phyloP scores from a whole-genome alignment of 2,113 vertebrate species.

The Madoqua kirkii region DNA sequence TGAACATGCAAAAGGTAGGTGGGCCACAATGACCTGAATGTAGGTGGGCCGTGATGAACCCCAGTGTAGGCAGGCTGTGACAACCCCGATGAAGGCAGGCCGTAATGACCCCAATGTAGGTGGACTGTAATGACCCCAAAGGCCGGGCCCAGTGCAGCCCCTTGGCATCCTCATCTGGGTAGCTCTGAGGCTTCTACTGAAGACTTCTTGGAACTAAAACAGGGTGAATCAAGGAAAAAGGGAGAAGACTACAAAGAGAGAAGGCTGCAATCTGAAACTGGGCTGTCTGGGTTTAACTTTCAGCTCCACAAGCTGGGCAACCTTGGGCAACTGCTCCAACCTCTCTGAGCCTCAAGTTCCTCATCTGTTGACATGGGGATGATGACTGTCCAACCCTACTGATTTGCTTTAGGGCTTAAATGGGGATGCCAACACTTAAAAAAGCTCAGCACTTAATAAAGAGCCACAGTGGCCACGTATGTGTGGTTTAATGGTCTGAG shows the following conservation, averaged over 20 bases:
- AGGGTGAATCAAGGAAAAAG: neutral
- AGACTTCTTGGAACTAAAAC: neutral
- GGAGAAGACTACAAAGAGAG: neutral
- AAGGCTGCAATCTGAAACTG: neutral
- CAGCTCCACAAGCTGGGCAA: neutral
- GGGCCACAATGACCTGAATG: neutral
- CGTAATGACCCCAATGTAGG: neutral
- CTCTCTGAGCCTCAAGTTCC: neutral
- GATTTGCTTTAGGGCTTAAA: neutral
- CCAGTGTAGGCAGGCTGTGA: neutral
- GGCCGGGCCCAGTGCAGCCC: neutral
- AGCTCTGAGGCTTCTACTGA: neutral
- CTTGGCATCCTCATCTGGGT: neutral
- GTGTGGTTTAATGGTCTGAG: neutral
- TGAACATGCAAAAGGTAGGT: neutral
- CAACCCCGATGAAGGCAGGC: neutral
- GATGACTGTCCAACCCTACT: neutral
- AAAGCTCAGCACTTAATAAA: neutral
- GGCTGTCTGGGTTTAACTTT: neutral
- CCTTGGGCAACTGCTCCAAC: neutral
- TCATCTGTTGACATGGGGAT: rapidly evolving
- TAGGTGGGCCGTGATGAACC: neutral
- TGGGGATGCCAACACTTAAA: rapidly evolving
- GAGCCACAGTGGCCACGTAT: neutral
- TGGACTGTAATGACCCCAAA: neutral